Conservation (phyloP, 2,797 vertebrate genomes). For the Varecia variegata region DNA sequence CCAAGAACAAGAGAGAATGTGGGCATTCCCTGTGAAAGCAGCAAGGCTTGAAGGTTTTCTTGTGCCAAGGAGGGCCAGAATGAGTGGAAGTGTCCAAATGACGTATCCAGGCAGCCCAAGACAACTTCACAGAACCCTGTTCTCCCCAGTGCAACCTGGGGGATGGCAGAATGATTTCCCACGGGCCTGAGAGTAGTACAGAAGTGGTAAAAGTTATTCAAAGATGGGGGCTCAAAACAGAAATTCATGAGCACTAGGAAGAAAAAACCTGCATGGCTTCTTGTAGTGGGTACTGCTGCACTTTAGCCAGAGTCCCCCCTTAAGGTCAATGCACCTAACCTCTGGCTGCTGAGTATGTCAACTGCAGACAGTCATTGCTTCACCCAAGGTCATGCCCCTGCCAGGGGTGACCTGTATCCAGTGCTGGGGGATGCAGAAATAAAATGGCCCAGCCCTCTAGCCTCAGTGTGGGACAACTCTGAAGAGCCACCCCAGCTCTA, state of each 20-base stretch:
- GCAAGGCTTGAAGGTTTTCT: not conserved
- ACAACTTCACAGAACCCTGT: not conserved
- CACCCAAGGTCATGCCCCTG: not conserved
- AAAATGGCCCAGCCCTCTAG: not conserved
- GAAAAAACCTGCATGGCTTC: not conserved
- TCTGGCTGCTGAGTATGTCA: not conserved
- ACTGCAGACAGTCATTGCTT: not conserved
- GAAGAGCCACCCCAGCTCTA: not conserved
- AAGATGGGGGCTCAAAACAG: not conserved
- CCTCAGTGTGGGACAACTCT: not conserved
- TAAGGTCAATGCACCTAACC: not conserved
- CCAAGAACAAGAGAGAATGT: not conserved
- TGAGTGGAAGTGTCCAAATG: not conserved
- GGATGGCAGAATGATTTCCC: not conserved
- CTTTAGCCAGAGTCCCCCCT: not conserved
- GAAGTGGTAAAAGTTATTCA: not conserved
- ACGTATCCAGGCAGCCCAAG: not conserved
- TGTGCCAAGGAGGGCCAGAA: not conserved
- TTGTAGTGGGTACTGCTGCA: not conserved
- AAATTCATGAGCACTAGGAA: not conserved
- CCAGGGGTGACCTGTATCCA: not conserved
- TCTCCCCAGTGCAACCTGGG: not conserved
- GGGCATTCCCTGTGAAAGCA: not conserved
- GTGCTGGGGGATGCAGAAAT: not conserved
- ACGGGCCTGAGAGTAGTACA: not conserved